Conservation (phyloP, 2,113 vertebrate species). For the Neolamprologus toae region DNA sequence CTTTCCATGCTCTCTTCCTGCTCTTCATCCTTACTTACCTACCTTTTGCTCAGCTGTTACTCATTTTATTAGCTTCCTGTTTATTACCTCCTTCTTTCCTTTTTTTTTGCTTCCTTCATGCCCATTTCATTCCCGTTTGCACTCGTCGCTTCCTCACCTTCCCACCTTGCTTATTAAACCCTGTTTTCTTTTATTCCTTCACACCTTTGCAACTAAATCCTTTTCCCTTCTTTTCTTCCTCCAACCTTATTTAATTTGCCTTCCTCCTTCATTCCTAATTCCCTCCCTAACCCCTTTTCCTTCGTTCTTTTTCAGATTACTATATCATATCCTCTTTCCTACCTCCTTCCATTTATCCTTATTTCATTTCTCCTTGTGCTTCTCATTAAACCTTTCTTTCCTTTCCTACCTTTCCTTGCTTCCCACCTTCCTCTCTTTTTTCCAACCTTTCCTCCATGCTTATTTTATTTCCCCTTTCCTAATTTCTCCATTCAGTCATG, state of each 20-base stretch:
- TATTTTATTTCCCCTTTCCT: background rate
- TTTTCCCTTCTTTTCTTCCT: background rate
- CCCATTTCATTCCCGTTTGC: background rate
- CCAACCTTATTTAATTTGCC: background rate
- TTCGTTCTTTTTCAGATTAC: background rate
- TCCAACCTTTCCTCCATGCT: background rate
- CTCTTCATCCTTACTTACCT: background rate
- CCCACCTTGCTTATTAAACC: background rate
- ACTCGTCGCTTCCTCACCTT: background rate
- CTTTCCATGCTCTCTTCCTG: background rate
- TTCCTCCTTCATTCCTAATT: background rate
- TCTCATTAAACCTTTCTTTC: background rate
- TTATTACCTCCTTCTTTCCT: no score
- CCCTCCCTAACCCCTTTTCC: background rate
- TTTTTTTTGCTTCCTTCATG: background rate
- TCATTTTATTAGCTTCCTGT: background rate
- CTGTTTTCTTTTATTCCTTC: background rate
- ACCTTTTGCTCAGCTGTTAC: background rate
- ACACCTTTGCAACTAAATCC: background rate
- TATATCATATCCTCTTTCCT: background rate
- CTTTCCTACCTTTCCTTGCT: background rate
- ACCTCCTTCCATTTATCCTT: background rate
- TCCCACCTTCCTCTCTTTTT: background rate
- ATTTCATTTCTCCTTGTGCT: background rate
- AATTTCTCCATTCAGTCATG: background rate